phyloP scores from a whole-genome alignment of 1,140 invertebrate species.

The Cydia amplana region DNA sequence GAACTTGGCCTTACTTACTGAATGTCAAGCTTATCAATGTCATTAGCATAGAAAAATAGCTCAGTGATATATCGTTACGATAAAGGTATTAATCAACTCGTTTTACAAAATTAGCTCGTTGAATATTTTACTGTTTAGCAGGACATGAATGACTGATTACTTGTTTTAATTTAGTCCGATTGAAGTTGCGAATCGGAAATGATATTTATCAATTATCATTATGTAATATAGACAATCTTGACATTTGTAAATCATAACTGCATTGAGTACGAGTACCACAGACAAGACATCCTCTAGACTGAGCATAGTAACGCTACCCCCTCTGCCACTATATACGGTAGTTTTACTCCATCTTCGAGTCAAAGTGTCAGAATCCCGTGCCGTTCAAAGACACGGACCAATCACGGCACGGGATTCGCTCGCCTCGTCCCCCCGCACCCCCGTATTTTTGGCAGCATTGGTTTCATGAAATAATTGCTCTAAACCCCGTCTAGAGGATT shows the following conservation, averaged over 20 bases:
- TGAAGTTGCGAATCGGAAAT: slow-evolving; percentile 9
- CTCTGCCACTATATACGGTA: too few relatives aligned
- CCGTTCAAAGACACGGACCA: too few relatives aligned
- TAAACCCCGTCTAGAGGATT: too few relatives aligned
- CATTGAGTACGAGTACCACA: background rate
- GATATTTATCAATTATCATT: background rate
- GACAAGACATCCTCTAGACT: too few relatives aligned
- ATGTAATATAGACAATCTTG: background rate
- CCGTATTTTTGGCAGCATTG: too few relatives aligned
- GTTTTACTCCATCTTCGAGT: too few relatives aligned
- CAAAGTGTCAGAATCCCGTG: too few relatives aligned
- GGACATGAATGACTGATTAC: slow-evolving; percentile 24
- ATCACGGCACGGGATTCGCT: too few relatives aligned
- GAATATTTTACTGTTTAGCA: slow-evolving; percentile 15
- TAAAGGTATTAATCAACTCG: slow-evolving; percentile 14
- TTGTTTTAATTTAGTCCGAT: slow-evolving; percentile 11
- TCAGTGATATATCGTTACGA: slow-evolving; percentile 21
- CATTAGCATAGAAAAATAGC: slow-evolving; percentile 50
- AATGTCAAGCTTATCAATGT: slow-evolving; percentile 52
- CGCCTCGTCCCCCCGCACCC: too few relatives aligned
- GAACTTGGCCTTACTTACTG: slow-evolving; percentile 52
- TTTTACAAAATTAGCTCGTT: slow-evolving; percentile 29
- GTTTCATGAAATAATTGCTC: too few relatives aligned
- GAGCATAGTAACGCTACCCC: too few relatives aligned
- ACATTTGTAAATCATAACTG: slow-evolving; percentile 13